Percentiles rank a stretch among this genome's conserved stretches.
phyloP scores from a whole-genome alignment of 2,113 vertebrate genomes.

The Zosterops japonicus region DNA sequence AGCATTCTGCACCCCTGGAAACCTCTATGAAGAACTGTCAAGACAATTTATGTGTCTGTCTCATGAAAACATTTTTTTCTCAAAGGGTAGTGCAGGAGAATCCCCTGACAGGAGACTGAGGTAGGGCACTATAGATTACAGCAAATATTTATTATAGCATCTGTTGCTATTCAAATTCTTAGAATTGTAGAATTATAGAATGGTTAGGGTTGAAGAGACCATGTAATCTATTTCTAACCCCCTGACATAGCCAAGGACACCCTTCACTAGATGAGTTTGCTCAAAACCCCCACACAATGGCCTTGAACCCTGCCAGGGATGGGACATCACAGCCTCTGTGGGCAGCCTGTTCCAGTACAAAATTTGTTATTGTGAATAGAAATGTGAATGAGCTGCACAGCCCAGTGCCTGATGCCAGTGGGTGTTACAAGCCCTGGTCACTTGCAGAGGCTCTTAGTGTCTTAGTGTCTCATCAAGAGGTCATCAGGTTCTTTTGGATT shows the following conservation, averaged over 20 bases:
- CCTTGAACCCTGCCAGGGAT: neutral
- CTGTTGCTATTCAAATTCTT: neutral
- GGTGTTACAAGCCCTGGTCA: neutral
- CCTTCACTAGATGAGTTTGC: neutral
- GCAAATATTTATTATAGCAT: neutral
- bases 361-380: neutral
- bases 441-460: neutral
- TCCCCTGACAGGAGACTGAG: neutral
- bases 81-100: neutral
- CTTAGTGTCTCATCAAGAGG: neutral
- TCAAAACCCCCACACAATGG: neutral
- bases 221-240: neutral
- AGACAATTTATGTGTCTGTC: neutral
- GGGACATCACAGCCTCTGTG: neutral
- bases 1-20: neutral
- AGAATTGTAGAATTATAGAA: neutral
- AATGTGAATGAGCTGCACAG: neutral
- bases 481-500: neutral
- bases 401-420: neutral
- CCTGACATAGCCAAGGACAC: neutral
- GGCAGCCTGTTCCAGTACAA: neutral
- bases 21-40: neutral
- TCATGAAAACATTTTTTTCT: neutral
- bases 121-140: neutral
- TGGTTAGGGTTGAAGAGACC: neutral